Base-by-base conservation (phyloP, 2,797 vertebrate species). In the Loris lydekkerianus region DNA sequence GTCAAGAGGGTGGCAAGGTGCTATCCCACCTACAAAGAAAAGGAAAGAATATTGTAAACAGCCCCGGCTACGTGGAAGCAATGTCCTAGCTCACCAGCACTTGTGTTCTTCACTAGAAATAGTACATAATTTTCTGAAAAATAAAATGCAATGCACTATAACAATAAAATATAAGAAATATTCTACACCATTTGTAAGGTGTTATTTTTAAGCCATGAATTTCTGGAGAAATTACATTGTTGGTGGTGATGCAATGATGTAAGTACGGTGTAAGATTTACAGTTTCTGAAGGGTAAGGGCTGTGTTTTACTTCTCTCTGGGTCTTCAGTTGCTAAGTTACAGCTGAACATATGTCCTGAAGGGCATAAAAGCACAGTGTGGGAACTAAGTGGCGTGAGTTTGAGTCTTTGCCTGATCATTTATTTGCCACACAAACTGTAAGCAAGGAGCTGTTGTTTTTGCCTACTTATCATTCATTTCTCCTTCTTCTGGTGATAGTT, bases 171-270 rank as follows among this genome's bases (percentile, higher is more conserved):
- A 43, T 27, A 43, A 65, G 1, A 4, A 67, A 25, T 61, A 0
- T 53, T 15, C 4, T 69, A 63, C 56, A 5, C 0, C 18, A 72
- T 72, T 87, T 75, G 43, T 43, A 65, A 73, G 7, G 14, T 43
- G 27, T 65, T 91, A 76, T 89, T 49, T 21, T 78, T 11, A 63
- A 70, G 40, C 10, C 3, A 23, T 81, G 46, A 8, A 10, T 72
- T 77, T 86, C 31, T 91, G 34, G 20, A 81, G n/a, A 85, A 76
- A 80, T 17, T 93, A 88, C 85, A 49, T 65, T 91, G 23, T 70
- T 56, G 17, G 11, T 88, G 69, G 11, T 88, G 69, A 75, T 17
- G 3, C 82, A 76, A 86, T 80, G 4, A n/a, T 77, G 91, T 8
- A 96, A 82, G 3, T 23, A 78, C 8, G 29, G 56, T 49, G 20